Evolutionary conservation across 2,888 invertebrate species (phyloP).

Genomic region (Hedya salicella): DNA sequence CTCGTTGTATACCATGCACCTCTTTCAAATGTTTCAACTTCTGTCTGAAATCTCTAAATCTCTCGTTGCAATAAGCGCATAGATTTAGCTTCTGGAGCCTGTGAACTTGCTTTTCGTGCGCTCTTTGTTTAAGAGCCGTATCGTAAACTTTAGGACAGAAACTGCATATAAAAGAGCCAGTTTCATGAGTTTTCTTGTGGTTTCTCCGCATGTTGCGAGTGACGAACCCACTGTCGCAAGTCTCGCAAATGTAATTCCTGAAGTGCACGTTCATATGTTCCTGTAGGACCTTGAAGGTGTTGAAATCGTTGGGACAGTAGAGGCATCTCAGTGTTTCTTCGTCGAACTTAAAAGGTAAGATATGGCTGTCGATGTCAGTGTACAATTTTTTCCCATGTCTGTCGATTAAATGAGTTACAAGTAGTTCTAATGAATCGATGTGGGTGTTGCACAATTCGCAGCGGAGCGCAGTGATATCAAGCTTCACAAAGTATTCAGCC

Average conservation of each 20-base stretch:
- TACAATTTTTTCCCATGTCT: constrained; percentile 51
- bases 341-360: constrained; percentile 63
- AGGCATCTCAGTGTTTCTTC: constrained; percentile 51
- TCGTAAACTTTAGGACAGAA: constrained; percentile 77
- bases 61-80: constrained; percentile 66
- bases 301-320: constrained; percentile 50
- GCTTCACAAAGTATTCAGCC: constrained; percentile 58
- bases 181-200: constrained; percentile 64
- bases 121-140: constrained; percentile 71
- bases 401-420: constrained; percentile 22
- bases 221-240: constrained; percentile 62
- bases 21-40: constrained; percentile 62
- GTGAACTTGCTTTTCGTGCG: constrained; percentile 75
- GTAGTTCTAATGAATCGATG: constrained; percentile 23
- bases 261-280: constrained; percentile 70
- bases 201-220: constrained; percentile 61
- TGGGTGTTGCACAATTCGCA: constrained; percentile 43
- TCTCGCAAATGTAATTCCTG: constrained; percentile 60
- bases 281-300: constrained; percentile 53
- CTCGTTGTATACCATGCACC: constrained; percentile 58
- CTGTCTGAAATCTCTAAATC: constrained; percentile 61
- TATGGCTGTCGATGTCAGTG: constrained; percentile 56
- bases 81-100: constrained; percentile 58
- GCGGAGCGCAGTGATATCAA: constrained; percentile 58
- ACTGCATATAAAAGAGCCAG: constrained; percentile 64